Percentiles rank a stretch among this genome's conserved stretches.
These are phyloP conservation scores for Therioaphis trifolii DNA, from an alignment of 2,888 invertebrate genomes.

Conservation along the genomic window DNA sequence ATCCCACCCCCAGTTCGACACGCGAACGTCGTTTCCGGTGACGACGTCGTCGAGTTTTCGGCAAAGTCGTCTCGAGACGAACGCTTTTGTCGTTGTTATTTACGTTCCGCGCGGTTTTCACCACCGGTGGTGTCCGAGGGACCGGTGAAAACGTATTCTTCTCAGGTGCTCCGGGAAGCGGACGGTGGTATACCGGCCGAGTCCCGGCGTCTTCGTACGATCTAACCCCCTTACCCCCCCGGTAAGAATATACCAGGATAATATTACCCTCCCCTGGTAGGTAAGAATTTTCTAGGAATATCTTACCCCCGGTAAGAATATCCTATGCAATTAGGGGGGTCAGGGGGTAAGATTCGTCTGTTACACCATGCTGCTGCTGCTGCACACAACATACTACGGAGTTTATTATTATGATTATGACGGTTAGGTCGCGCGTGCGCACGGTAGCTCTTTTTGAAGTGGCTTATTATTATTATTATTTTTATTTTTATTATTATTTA, in stretches of 20 bases:
- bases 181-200: not conserved
- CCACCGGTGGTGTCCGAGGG: not conserved
- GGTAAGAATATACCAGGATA: no score
- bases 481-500: constrained; percentile 33
- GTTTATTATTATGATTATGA: constrained; percentile 58
- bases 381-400: not conserved
- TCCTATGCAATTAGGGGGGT: no score
- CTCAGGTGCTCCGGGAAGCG: constrained; percentile 4
- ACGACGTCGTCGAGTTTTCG: not conserved
- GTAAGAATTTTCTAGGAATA: no score
- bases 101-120: no score
- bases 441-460: constrained; percentile 43
- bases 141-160: not conserved
- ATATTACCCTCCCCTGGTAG: no score
- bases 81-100: not conserved
- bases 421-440: constrained; percentile 42
- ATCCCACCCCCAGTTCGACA: no score
- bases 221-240: no score
- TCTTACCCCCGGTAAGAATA: no score
- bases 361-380: no score
- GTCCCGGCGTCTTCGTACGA: not conserved
- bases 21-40: no score
- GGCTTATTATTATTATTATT: constrained; percentile 58
- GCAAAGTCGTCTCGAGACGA: not conserved
- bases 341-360: no score